Conservation (phyloP, 2,113 vertebrate genomes). For the Oncorhynchus gorbuscha region DNA sequence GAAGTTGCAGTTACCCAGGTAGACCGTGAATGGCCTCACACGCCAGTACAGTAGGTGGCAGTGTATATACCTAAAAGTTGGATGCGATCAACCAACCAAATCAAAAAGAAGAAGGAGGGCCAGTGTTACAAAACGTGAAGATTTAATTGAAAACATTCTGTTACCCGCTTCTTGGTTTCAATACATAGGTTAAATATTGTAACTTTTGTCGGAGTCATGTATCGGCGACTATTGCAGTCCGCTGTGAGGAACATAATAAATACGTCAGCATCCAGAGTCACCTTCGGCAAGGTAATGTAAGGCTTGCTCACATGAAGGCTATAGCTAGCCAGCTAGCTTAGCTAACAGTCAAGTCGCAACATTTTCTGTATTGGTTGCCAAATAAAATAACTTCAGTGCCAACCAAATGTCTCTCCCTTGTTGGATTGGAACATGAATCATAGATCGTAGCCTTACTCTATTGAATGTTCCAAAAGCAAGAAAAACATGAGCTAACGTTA, state of each 20-base stretch:
- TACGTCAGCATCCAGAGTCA: slow-evolving; percentile 41
- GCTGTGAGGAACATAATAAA: slow-evolving; percentile 44
- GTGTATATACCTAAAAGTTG: too few relatives aligned
- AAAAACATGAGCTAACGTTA: too few relatives aligned
- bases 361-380: not conserved
- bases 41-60: too few relatives aligned
- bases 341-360: too few relatives aligned
- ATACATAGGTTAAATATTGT: not conserved
- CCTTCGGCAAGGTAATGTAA: slow-evolving; percentile 62
- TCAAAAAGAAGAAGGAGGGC: slow-evolving; percentile 30
- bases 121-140: slow-evolving; percentile 49
- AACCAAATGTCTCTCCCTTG: too few relatives aligned
- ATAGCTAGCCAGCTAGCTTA: slow-evolving; percentile 16
- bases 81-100: too few relatives aligned
- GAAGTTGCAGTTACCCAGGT: too few relatives aligned
- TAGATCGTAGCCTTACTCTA: not conserved
- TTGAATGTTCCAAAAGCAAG: not conserved
- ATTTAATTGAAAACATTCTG: slow-evolving; percentile 3
- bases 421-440: too few relatives aligned
- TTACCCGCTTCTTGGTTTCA: slow-evolving; percentile 35
- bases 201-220: slow-evolving; percentile 62
- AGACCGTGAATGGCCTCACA: too few relatives aligned
- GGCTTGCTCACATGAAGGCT: not conserved
- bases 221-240: slow-evolving; percentile 69
- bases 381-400: not conserved